Evolutionary conservation across 1,140 invertebrate genomes (phyloP).

Genomic region (Plodia interpunctella): DNA sequence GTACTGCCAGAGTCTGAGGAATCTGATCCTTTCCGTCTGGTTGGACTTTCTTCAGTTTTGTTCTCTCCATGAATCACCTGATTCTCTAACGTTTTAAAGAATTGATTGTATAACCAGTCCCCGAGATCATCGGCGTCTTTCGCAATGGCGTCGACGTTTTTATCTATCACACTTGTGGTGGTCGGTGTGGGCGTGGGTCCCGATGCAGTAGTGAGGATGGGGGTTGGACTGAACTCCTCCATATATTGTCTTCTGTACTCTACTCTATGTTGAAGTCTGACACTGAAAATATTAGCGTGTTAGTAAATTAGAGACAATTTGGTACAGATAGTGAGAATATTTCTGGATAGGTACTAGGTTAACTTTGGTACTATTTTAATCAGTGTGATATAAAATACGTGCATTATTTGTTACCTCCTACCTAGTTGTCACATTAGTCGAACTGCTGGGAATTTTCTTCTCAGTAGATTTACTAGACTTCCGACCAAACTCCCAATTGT

Average conservation of each 20-base stretch:
- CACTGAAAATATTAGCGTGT: slow-evolving; percentile 35
- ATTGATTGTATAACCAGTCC: slow-evolving; percentile 67
- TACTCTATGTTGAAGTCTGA: slow-evolving; percentile 35
- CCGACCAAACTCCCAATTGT: too few relatives aligned
- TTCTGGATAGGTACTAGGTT: too few relatives aligned
- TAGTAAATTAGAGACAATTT: background rate
- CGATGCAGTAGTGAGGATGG: slow-evolving; percentile 1
- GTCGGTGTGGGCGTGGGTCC: slow-evolving; percentile 17
- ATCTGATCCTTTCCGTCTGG: slow-evolving; percentile 38
- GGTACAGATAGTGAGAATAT: too few relatives aligned
- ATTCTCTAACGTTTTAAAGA: slow-evolving; percentile 65
- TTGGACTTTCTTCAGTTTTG: slow-evolving; percentile 37
- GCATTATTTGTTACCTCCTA: too few relatives aligned
- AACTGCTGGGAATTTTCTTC: too few relatives aligned
- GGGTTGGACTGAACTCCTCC: slow-evolving; percentile 24
- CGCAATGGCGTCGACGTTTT: slow-evolving; percentile 39
- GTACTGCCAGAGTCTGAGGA: background rate
- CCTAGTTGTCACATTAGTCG: too few relatives aligned
- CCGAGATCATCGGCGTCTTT: slow-evolving; percentile 55
- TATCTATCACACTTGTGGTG: slow-evolving; percentile 25
- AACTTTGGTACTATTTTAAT: too few relatives aligned
- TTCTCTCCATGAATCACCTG: slow-evolving; percentile 65
- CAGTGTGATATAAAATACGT: too few relatives aligned
- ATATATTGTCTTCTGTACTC: slow-evolving; percentile 33
- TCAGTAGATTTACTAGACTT: too few relatives aligned